phyloP scores from a whole-genome alignment of 1,140 invertebrate species.

The Nylanderia fulva region DNA sequence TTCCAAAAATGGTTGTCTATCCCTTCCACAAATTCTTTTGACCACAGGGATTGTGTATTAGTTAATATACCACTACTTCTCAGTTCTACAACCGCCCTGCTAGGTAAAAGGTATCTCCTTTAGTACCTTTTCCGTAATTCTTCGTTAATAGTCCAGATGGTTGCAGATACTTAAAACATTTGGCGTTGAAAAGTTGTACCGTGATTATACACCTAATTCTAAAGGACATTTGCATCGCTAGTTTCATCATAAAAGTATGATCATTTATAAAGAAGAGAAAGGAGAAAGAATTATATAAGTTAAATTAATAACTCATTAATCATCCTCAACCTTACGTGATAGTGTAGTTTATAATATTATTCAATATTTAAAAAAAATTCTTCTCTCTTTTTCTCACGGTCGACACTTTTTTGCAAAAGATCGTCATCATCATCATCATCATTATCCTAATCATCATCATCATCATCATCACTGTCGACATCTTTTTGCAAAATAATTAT shows the following conservation, averaged over 20 bases:
- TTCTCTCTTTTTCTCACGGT: too few relatives aligned
- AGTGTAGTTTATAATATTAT: too few relatives aligned
- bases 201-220: not conserved
- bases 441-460: too few relatives aligned
- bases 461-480: too few relatives aligned
- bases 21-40: constrained; percentile 44
- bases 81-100: constrained; percentile 16
- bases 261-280: not conserved
- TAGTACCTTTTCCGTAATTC: constrained; percentile 1
- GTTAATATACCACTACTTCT: constrained; percentile 43
- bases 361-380: too few relatives aligned
- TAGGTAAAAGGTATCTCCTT: constrained; percentile 38
- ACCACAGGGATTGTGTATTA: constrained; percentile 21
- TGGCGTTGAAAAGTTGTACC: not conserved
- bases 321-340: too few relatives aligned
- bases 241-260: not conserved
- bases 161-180: not conserved
- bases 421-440: too few relatives aligned
- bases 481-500: too few relatives aligned
- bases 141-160: not conserved
- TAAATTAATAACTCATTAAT: constrained; percentile 7
- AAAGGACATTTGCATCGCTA: too few relatives aligned
- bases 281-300: not conserved
- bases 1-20: constrained; percentile 19
- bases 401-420: too few relatives aligned